Conservation (phyloP, 2,113 vertebrate species). For the Phylloscopus trochiloides region DNA sequence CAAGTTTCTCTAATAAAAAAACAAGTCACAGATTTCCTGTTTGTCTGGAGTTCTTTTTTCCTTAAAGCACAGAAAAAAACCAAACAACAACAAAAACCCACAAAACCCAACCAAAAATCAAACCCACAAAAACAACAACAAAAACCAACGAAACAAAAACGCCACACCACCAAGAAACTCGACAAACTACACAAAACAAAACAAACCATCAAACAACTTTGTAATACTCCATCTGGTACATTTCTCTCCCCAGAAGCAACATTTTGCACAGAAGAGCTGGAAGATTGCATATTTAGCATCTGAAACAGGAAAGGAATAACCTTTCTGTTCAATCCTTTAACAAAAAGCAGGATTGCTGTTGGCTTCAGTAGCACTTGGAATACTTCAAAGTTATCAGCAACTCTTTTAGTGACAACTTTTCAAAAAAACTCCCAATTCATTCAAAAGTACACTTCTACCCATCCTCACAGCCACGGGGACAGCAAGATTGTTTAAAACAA, state of each 20-base stretch:
- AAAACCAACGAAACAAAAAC: background rate
- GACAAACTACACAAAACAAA: background rate
- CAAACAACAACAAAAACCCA: background rate
- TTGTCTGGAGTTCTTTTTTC: background rate
- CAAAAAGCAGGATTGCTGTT: fast-evolving
- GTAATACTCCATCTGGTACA: background rate
- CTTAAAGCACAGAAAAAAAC: background rate
- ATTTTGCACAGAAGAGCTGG: background rate
- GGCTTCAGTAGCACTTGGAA: background rate
- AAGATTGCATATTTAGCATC: background rate
- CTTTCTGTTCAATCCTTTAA: background rate
- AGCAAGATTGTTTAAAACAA: background rate
- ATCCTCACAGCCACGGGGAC: background rate
- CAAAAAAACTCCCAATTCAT: background rate
- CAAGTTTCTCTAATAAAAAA: background rate
- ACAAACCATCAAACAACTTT: background rate
- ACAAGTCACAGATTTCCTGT: background rate
- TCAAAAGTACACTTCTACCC: background rate
- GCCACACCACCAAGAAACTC: background rate
- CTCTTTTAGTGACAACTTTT: background rate
- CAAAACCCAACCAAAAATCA: background rate
- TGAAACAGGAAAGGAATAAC: background rate
- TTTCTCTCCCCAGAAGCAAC: background rate
- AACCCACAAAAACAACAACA: background rate
- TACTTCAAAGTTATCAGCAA: background rate